phyloP scores from a whole-genome alignment of 2,888 invertebrate species.

The Polia nebulosa region DNA sequence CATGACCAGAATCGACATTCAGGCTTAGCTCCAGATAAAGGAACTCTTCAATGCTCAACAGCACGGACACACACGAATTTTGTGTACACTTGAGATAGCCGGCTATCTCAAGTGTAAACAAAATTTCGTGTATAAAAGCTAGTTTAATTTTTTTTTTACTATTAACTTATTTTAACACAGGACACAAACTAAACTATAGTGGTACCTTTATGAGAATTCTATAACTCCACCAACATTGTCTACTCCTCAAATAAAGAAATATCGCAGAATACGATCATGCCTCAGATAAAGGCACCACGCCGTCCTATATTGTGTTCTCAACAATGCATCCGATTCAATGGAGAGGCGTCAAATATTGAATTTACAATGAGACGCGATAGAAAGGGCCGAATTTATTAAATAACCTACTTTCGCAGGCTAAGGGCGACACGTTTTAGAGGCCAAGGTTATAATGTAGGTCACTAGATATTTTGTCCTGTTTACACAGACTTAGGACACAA shows the following conservation, averaged over 20 bases:
- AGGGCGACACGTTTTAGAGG: conserved; percentile 7
- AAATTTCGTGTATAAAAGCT: no score
- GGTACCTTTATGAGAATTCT: not conserved
- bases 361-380: conserved; percentile 63
- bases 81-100: no score
- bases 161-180: no score
- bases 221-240: not conserved
- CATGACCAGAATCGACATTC: no score
- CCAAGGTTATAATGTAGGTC: not conserved
- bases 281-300: conserved; percentile 29
- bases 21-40: no score
- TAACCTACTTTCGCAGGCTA: conserved; percentile 41
- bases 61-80: no score
- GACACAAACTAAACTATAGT: not conserved
- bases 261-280: conserved; percentile 29
- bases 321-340: conserved; percentile 65
- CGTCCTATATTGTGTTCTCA: conserved; percentile 56
- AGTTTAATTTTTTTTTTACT: no score
- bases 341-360: conserved; percentile 68
- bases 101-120: no score
- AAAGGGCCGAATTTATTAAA: conserved; percentile 60
- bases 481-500: no score
- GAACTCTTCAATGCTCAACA: no score
- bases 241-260: conserved; percentile 37
- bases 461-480: not conserved